phyloP scores from a whole-genome alignment of 2,888 invertebrate species.

The Epinotia nisella region DNA sequence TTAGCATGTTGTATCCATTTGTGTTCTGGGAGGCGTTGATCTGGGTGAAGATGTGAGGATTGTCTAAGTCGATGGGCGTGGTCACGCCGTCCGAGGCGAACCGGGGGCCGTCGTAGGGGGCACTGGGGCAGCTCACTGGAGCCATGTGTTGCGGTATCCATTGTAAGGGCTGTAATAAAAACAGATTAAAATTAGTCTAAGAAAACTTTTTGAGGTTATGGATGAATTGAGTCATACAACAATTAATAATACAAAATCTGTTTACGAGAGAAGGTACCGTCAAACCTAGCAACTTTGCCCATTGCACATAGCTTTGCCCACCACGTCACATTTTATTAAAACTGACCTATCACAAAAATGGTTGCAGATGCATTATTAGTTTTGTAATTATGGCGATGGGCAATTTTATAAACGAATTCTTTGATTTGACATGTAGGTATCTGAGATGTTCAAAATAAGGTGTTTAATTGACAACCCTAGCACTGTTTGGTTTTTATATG shows the following conservation, averaged over 20 bases:
- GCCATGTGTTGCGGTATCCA: constrained; percentile 53
- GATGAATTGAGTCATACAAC: background rate
- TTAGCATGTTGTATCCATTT: constrained; percentile 15
- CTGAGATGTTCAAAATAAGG: no score
- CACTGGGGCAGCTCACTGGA: constrained; percentile 41
- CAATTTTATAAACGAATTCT: no score
- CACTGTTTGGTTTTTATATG: no score
- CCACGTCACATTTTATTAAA: no score
- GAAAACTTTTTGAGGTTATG: background rate
- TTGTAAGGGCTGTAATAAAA: constrained; percentile 52
- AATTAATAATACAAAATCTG: background rate
- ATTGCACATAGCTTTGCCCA: no score
- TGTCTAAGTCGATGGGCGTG: constrained; percentile 48
- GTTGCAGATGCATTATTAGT: no score
- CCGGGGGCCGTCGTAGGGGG: constrained; percentile 7
- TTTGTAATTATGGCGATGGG: no score
- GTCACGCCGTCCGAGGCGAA: constrained; percentile 37
- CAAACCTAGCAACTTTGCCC: no score
- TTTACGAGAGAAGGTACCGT: no score
- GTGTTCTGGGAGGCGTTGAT: constrained; percentile 29
- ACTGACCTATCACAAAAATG: no score
- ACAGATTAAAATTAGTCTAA: constrained; percentile 11
- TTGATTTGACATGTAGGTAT: no score
- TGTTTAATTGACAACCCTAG: no score
- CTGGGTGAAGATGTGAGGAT: constrained; percentile 31